phyloP scores from a whole-genome alignment of 2,797 vertebrate genomes.

The Paramormyrops hopkinsi region DNA sequence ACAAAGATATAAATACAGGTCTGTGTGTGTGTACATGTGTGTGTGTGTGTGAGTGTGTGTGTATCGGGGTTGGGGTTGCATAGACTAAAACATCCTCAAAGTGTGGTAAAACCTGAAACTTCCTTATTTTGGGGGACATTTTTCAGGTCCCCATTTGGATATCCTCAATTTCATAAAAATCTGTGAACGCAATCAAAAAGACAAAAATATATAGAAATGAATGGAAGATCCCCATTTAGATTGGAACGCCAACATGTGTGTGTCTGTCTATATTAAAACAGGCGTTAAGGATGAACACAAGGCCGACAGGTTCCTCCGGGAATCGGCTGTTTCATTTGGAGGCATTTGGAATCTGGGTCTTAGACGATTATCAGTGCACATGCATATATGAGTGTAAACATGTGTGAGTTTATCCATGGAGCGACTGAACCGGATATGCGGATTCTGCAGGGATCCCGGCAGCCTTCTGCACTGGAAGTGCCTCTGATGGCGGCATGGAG shows the following conservation, averaged over 20 bases:
- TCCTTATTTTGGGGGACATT: no score
- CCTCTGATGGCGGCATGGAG: background rate
- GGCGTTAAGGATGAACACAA: background rate
- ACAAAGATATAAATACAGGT: no score
- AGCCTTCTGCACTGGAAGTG: background rate
- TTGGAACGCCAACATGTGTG: background rate
- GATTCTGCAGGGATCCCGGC: background rate
- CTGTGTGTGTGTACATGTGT: no score
- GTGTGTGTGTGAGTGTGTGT: background rate
- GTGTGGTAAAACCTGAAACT: no score
- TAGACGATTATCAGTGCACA: background rate
- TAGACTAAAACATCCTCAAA: no score
- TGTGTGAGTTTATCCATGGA: constrained; percentile 6
- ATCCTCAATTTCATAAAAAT: no score
- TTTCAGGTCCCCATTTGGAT: no score
- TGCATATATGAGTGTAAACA: background rate
- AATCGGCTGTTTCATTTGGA: background rate
- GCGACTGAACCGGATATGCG: background rate
- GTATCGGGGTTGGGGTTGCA: no score
- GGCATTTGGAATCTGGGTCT: background rate
- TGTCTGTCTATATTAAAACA: background rate
- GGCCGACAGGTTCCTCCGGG: background rate
- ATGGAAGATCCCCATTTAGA: background rate
- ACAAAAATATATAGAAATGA: background rate
- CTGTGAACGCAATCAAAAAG: no score